Base-by-base conservation (phyloP, 2,888 invertebrate genomes). In the Nasonia oneida region DNA sequence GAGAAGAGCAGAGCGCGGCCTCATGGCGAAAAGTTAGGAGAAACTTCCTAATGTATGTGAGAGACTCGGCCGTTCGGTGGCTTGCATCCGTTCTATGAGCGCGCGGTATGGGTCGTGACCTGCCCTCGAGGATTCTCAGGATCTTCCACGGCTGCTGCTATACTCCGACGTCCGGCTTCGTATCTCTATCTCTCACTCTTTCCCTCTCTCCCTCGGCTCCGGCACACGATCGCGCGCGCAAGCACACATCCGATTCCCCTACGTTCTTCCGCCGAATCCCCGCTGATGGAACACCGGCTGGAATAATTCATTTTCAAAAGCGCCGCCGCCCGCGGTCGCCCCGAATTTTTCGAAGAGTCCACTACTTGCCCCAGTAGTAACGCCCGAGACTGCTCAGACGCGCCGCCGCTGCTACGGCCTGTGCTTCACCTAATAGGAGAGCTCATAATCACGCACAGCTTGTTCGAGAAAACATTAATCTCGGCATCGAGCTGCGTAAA, bases 1-100 rank as follows among this genome's bases (percentile, higher is more conserved):
- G 75, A 53, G 37, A 4, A 37, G 37, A 37, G 37, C 37, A 37
- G 37, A 5, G 3, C 3, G 79, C 39, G 12, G 78, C 84, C 84
- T 86, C 87, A 87, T 87, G 88, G 90, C 90, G 89, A 89, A 91
- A 91, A 91, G 92, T 91, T 91, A 82, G 88, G 87, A 87, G 89
- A 90, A 92, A 92, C 90, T 92, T 92, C 89, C 89, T 91, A 91
- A 92, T 92, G 91, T 91, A 92, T 90, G 91, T 91, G 91, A 89
- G 91, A 84, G 90, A 90, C 88, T 88, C 89, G 88, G 89, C 90
- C 83, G 90, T 89, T 88, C 90, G 89, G 88, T 89, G 89, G 90
- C 90, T 90, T 86, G 91, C 90, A 90, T 90, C 90, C 90, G 89
- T 88, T 89, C 89, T 89, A 90, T 89, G 90, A 90, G 90, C 89